Percentiles rank a stretch among this genome's conserved stretches.
Evolutionary conservation across 2,888 invertebrate genomes (phyloP).

Genomic region (Drosophila vallismaia): DNA sequence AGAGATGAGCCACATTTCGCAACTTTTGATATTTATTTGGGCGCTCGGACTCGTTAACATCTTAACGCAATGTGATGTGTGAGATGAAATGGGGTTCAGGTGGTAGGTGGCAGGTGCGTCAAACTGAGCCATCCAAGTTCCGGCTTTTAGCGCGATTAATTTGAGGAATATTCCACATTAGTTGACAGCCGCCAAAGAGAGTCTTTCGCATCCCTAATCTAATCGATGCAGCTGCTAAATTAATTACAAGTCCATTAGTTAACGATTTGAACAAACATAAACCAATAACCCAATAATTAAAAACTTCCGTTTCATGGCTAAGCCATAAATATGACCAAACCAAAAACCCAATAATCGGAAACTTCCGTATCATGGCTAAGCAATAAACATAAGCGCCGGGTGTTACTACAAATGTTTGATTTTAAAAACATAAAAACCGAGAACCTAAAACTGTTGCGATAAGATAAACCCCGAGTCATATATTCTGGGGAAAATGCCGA

Average conservation of each 20-base stretch:
- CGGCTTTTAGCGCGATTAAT: slow-evolving; percentile 25
- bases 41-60: slow-evolving; percentile 16
- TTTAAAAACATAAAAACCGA: slow-evolving; percentile 8
- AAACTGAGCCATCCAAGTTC: slow-evolving; percentile 11
- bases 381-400: slow-evolving; percentile 26
- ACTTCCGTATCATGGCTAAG: slow-evolving; percentile 56
- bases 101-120: slow-evolving; percentile 17
- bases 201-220: slow-evolving; percentile 47
- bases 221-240: slow-evolving; percentile 40
- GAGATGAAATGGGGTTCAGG: slow-evolving; percentile 11
- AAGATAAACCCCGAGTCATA: slow-evolving; percentile 1
- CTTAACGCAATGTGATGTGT: slow-evolving; percentile 12
- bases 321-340: slow-evolving; percentile 21
- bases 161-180: slow-evolving; percentile 32
- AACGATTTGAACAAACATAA: slow-evolving; percentile 60
- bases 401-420: slow-evolving; percentile 18
- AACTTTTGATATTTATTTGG: slow-evolving; percentile 12
- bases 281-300: slow-evolving; percentile 43
- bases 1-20: slow-evolving; percentile 14
- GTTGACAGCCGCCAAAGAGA: slow-evolving; percentile 9
- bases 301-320: slow-evolving; percentile 57
- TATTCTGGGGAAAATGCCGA: slow-evolving; percentile 1
- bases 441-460: slow-evolving; percentile 5
- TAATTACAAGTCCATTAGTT: slow-evolving; percentile 64
- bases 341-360: slow-evolving; percentile 36